A percentile compares a stretch with the other conserved stretches of the same genome.
Evolutionary conservation across 35 echinoderm and acorn worm species (phyloP).

Genomic region (Chiridota heheva): DNA sequence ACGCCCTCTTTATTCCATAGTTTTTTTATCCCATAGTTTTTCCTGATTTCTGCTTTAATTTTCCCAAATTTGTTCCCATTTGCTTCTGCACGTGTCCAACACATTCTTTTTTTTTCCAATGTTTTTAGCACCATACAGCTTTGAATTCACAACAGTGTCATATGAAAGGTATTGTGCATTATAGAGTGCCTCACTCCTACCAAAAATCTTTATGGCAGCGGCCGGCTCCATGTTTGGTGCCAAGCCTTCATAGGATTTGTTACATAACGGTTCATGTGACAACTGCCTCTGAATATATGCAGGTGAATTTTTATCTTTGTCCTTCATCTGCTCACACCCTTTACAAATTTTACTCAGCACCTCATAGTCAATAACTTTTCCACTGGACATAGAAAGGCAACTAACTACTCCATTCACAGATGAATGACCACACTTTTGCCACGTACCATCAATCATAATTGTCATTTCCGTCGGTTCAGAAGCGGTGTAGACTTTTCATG

Average conservation of each 20-base stretch:
- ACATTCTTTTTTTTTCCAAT: constrained; percentile 44
- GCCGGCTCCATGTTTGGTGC: neutral
- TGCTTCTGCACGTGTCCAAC: constrained; percentile 50
- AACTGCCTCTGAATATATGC: neutral
- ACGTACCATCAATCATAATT: constrained; percentile 49
- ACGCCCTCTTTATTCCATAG: neutral
- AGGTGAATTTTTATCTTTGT: neutral
- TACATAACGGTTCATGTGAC: neutral
- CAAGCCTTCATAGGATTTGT: neutral
- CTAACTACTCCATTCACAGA: constrained; percentile 34
- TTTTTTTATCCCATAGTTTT: constrained; percentile 15
- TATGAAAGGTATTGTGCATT: constrained; percentile 10
- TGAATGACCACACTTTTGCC: constrained; percentile 40
- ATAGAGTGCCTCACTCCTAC: neutral
- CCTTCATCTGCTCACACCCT: constrained; percentile 2
- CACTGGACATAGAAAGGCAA: constrained; percentile 6
- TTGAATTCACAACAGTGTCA: constrained; percentile 8
- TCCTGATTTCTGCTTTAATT: neutral
- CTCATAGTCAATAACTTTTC: neutral
- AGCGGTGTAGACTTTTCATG: neutral
- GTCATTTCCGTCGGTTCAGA: neutral
- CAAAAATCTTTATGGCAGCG: neutral
- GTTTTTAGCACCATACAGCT: constrained; percentile 11
- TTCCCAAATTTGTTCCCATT: neutral
- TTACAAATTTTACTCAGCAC: neutral